phyloP scores from a whole-genome alignment of 2,888 invertebrate species.

The Luperina testacea region DNA sequence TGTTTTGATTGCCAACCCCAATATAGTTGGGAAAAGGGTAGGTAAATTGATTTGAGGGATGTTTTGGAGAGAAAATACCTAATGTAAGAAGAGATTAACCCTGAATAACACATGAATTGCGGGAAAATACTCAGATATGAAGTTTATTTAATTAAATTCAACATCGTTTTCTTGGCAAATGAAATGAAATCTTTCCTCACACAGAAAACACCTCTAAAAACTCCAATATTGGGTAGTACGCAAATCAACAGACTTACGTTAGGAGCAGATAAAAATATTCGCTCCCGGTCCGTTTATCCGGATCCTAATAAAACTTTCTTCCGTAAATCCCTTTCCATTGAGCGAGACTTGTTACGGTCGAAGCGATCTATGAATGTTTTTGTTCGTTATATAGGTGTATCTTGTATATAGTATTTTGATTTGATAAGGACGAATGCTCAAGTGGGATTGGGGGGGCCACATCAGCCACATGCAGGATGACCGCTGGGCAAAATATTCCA shows the following conservation, averaged over 20 bases:
- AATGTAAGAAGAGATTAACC: background rate
- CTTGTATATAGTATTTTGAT: background rate
- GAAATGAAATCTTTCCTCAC: background rate
- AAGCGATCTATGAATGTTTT: conserved; percentile 55
- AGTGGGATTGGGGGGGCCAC: too few species aligned
- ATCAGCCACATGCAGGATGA: too few species aligned
- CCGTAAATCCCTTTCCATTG: conserved; percentile 74
- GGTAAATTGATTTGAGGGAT: background rate
- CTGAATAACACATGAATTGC: too few species aligned
- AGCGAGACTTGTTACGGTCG: conserved; percentile 55
- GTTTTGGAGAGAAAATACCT: background rate
- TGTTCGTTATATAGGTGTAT: conserved; percentile 10
- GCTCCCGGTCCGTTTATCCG: conserved; percentile 67
- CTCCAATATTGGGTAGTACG: conserved; percentile 40
- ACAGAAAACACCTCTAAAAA: conserved; percentile 22
- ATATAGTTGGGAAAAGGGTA: background rate
- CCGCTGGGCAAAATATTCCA: too few species aligned
- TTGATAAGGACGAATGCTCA: background rate
- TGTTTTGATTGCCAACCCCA: background rate
- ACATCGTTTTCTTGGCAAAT: background rate
- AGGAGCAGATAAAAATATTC: conserved; percentile 61
- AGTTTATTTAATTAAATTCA: background rate
- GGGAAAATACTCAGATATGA: too few species aligned
- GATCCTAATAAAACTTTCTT: conserved; percentile 75
- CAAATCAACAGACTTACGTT: conserved; percentile 60